Evolutionary conservation across 2,113 vertebrate species (phyloP).

Genomic region (Dinomys branickii): DNA sequence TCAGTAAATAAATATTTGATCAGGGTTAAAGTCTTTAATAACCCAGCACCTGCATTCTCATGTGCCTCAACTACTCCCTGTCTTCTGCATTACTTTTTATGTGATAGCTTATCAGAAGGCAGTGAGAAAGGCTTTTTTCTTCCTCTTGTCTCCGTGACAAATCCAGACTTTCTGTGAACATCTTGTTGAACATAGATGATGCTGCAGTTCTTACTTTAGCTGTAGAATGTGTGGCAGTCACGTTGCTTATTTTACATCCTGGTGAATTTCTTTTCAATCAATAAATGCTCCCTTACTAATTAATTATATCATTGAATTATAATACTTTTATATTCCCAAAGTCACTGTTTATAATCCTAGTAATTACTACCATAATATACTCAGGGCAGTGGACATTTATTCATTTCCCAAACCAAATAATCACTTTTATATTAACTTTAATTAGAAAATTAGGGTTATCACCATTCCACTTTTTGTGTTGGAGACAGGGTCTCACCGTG

Average conservation of each 20-base stretch:
- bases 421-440: neutral
- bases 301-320: neutral
- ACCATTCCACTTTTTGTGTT: neutral
- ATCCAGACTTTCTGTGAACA: neutral
- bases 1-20: too few relatives aligned
- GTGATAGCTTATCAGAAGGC: neutral
- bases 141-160: neutral
- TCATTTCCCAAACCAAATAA: neutral
- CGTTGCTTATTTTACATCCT: neutral
- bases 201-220: neutral
- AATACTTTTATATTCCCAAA: constrained; percentile 4
- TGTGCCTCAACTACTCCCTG: neutral
- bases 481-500: too few relatives aligned
- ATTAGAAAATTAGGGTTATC: neutral
- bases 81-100: neutral
- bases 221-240: neutral
- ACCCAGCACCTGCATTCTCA: neutral
- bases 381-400: neutral
- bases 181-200: neutral
- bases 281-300: neutral
- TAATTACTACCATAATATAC: neutral
- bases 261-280: neutral
- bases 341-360: neutral
- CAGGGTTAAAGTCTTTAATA: neutral
- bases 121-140: neutral